Base-by-base conservation (phyloP, 2,888 invertebrate species). In the Agrotis exclamationis region DNA sequence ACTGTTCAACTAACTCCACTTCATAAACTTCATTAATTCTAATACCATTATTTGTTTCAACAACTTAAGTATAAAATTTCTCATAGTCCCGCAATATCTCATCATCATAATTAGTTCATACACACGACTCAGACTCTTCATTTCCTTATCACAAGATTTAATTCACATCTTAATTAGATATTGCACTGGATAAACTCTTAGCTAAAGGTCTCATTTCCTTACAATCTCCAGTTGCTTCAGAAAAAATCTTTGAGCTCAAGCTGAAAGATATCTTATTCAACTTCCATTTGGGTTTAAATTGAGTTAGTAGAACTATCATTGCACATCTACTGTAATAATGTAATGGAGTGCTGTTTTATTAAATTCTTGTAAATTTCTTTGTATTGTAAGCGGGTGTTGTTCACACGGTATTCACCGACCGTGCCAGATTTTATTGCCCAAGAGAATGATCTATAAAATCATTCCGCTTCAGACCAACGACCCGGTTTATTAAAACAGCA, bases 311-410 rank as follows among this genome's bases (percentile, higher is more conserved):
- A 59, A 60, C 18, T 22, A 20, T 56, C 28, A 51, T 70, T 82
- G 80, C 83, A 82, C 62, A 79, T 82, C 62, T 65, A 80, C 75
- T 80, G 82, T 79, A 47, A 78, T 66, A 78, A 71, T 80, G 76
- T 83, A 85, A 86, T 86, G 74, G 80, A 88, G 82, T 87, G 83
- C 76, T 86, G 84, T 85, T 87, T 88, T 86, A 91, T 89, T 88
- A 83, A 86, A 86, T 83, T 75, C 70, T 84, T 81, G 80, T 84
- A 76, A 73, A 79, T 84, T 81, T 84, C 80, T 84, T 84, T 81
- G 83, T 80, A 89, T 76, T 83, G 70, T 82, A 62, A 70, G 67
- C 78, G 50, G 47, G 54, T 79, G 70, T 68, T 64, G 83, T 89
- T 88, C 86, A 71, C 88, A 86, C 85, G 87, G 28, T 83, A 74